Conservation (phyloP, 2,113 vertebrate genomes). For the Cephalopterus ornatus region DNA sequence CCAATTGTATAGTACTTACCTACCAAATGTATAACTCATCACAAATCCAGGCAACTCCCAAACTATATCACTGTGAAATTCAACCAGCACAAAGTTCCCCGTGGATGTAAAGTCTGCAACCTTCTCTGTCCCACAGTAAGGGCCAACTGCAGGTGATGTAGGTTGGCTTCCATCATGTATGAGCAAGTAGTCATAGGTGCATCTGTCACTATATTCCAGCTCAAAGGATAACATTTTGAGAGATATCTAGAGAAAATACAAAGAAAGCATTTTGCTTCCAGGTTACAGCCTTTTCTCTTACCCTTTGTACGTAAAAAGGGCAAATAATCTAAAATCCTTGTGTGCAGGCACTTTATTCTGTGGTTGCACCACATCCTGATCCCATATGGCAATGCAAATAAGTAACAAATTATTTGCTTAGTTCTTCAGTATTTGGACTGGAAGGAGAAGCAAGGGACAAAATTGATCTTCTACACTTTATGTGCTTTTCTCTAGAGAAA, state of each 20-base stretch:
- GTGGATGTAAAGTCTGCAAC: constrained; percentile 51
- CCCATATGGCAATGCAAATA: not conserved
- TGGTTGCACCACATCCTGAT: not conserved
- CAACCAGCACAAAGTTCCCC: constrained; percentile 57
- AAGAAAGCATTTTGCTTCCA: not conserved
- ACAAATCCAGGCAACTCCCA: constrained; percentile 51
- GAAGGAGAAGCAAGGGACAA: not conserved
- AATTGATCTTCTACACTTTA: not conserved
- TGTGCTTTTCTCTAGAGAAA: not conserved
- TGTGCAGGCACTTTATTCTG: not conserved
- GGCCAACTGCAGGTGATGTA: constrained; percentile 50
- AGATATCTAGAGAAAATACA: constrained; percentile 51
- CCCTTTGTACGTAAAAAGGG: not conserved
- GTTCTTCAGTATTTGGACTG: not conserved
- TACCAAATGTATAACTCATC: constrained; percentile 50
- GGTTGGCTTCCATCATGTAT: constrained; percentile 58
- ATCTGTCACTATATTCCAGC: constrained; percentile 49
- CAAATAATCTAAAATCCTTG: not conserved
- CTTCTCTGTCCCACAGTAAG: constrained; percentile 47
- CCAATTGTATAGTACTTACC: not conserved
- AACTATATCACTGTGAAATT: constrained; percentile 60
- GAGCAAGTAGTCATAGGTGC: constrained; percentile 58
- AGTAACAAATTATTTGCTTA: not conserved
- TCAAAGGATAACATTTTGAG: constrained; percentile 59
- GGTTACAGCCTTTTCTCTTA: not conserved